Base-by-base conservation (phyloP, 2,888 invertebrate genomes). In the Stenchaetothrips biformis region DNA sequence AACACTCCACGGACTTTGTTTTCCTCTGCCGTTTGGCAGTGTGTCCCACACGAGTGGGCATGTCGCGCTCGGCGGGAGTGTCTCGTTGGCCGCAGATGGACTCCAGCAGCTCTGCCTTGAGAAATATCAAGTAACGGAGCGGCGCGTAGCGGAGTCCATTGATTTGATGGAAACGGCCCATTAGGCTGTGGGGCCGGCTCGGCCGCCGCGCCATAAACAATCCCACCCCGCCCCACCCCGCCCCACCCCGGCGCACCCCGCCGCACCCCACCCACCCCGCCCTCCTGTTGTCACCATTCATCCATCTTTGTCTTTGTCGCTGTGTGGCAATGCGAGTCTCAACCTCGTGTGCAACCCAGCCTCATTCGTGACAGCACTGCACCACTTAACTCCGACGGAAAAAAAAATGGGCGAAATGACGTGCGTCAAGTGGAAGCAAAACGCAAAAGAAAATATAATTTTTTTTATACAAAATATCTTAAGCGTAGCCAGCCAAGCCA, bases 111-210 rank as follows among this genome's bases (percentile, higher is more conserved):
- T n/a, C 67, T 25, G 21, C 11, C 21, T 25, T 74, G 21, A 74
- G 67, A 74, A 74, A 74, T 74, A 74, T 74, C 67, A 74, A 74
- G 67, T 74, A 25, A 74, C 67, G 67, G 67, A 74, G 67, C 25
- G 67, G 21, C 21, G 67, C 67, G 67, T 21, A 74, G 67, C 25
- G 67, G 21, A 25, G 67, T 74, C 67, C 67, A 74, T 74, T 74
- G 67, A 74, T 74, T 74, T 74, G 67, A 74, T 74, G 67, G 67
- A 74, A 74, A 74, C 67, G 67, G 67, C 67, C 67, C 67, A 74
- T 74, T 74, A 74, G 67, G 25, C 25, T 37, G 37, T 37, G 37
- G 37, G 37, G 37, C 67, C 25, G 53, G 21, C n/a, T 25, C 67
- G 21, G 21, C 67, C 67, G 37, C 67, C 13, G 13, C 67, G 11